Evolutionary conservation across 2,797 vertebrate genomes (phyloP), one percentile per base, ranked within the genome.

Genomic region (Coendou prehensilis): DNA sequence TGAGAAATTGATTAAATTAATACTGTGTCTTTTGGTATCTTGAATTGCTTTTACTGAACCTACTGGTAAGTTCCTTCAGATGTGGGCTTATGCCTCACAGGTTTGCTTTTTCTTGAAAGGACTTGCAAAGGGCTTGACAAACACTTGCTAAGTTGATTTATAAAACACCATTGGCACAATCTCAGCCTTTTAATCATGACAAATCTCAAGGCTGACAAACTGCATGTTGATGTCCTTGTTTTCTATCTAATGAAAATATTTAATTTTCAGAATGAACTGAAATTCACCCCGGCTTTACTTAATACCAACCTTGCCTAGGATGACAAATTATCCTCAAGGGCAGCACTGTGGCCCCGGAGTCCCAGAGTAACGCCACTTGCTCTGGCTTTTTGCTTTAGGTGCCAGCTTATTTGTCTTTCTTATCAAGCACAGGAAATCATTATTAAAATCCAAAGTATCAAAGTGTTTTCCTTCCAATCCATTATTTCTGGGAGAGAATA

Each of bases 241-340:
- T 97, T 94, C 93, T 89, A 75, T 88, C 94, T 96, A 98, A 97
- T 96, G 96, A 98, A 98, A 98, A 97, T 96, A 97, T 96, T 97
- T 98, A 97, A 97, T 97, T 98, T 97, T 96, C 90, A 93, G 91
- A 97, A 97, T 98, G 96, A 97, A 97, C 92, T 92, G 93, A 94
- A 95, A 95, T 95, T 97, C 94, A 96, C 88, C 96, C 90, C 67
- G 54, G 81, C 80, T 97, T 97, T 97, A 90, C 94, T 94, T 93
- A 95, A 96, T 86, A 93, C 50, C 75, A 94, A 64, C 93, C 80
- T 95, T 93, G 79, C 92, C 33, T 82, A 13, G 56, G 75, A 95
- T 93, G 92, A 94, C 82, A 69, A 94, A 96, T 93, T 88, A 84
- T 89, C 41, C 47, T 94, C 89, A 95, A 96, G 93, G 93, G 71